These are phyloP conservation scores for Strigamia transsilvanica DNA, from an alignment of 2,888 invertebrate genomes.

Conservation along the genomic window DNA sequence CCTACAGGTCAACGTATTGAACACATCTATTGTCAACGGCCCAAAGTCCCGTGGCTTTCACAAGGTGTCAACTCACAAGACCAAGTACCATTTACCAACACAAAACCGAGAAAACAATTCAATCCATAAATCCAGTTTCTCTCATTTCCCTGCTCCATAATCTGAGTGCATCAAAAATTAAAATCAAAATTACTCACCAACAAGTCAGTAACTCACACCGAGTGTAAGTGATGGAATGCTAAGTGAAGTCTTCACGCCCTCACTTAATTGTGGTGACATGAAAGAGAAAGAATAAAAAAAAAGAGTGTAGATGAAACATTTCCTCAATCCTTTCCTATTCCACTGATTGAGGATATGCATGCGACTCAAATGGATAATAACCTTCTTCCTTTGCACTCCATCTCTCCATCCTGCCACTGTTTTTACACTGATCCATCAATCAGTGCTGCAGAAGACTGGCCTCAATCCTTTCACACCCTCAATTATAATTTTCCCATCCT, in stretches of 20 bases:
- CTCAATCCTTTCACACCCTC: slow-evolving; percentile 38
- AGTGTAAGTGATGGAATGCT: neutral
- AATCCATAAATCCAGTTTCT: too few species aligned
- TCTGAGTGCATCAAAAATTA: too few species aligned
- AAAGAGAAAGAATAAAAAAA: neutral
- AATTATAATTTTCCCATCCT: slow-evolving; percentile 21
- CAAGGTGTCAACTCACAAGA: neutral
- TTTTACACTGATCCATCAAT: slow-evolving; percentile 32
- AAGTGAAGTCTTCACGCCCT: slow-evolving; percentile 23
- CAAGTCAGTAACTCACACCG: neutral
- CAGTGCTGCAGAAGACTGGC: neutral
- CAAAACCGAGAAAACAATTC: neutral
- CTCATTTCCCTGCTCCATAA: too few species aligned
- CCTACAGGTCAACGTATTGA: too few species aligned
- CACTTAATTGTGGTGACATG: slow-evolving; percentile 7
- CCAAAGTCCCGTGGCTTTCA: too few species aligned
- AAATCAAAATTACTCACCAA: slow-evolving; percentile 36
- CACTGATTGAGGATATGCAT: slow-evolving; percentile 44
- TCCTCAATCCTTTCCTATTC: slow-evolving; percentile 28
- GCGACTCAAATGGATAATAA: slow-evolving; percentile 39
- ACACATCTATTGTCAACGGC: too few species aligned
- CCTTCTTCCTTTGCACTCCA: slow-evolving; percentile 23
- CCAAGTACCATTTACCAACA: too few species aligned
- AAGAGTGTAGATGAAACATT: slow-evolving; percentile 23
- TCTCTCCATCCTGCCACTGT: slow-evolving; percentile 31